Evolutionary conservation across 2,888 invertebrate genomes (phyloP).

Genomic region (Periphyllus acericola): DNA sequence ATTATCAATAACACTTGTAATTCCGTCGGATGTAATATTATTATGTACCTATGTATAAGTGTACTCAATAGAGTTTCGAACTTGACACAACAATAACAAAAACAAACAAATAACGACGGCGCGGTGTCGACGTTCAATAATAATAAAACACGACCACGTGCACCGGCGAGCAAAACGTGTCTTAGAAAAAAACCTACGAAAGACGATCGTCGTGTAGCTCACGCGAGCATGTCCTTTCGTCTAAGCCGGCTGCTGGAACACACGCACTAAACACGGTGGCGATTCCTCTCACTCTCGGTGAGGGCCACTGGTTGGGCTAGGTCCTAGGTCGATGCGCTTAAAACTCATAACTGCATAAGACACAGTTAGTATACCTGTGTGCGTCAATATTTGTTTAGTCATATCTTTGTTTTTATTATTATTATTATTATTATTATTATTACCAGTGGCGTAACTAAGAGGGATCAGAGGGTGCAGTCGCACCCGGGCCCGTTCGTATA

Average conservation of each 20-base stretch:
- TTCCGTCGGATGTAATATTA: not conserved
- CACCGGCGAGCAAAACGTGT: constrained; percentile 49
- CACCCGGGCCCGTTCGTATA: too few relatives aligned
- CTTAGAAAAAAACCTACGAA: constrained; percentile 13
- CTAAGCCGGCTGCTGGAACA: not conserved
- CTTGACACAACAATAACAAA: constrained; percentile 7
- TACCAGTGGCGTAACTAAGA: too few relatives aligned
- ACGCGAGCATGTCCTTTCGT: not conserved
- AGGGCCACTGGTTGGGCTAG: constrained; percentile 33
- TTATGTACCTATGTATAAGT: not conserved
- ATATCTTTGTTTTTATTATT: not conserved
- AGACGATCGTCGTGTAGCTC: constrained; percentile 10
- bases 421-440: not conserved
- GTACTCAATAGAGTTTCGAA: not conserved
- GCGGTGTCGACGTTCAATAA: not conserved
- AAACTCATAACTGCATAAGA: not conserved
- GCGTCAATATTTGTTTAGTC: not conserved
- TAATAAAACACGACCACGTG: constrained; percentile 55
- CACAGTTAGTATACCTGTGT: not conserved
- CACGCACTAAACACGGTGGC: not conserved
- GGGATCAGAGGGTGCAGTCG: too few relatives aligned
- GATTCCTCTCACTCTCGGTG: constrained; percentile 54
- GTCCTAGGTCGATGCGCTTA: not conserved
- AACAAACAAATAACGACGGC: not conserved
- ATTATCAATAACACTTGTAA: not conserved